These are phyloP conservation scores for Polia nebulosa DNA, from an alignment of 2,888 invertebrate genomes.

Conservation along the genomic window DNA sequence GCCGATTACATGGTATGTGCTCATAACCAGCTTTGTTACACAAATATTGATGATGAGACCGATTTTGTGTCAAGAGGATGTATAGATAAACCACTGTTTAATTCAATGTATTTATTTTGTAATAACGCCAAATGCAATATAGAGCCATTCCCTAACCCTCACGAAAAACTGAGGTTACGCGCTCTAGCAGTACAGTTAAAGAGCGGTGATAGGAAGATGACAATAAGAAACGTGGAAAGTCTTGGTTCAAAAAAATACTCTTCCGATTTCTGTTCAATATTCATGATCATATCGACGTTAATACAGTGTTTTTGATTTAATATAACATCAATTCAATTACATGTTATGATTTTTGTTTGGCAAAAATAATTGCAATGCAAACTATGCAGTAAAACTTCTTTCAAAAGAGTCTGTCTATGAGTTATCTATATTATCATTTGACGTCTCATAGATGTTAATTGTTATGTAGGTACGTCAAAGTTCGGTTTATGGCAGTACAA, in stretches of 20 bases:
- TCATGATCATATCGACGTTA: conserved; percentile 4
- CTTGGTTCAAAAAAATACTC: conserved; percentile 8
- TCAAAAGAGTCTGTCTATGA: conserved; percentile 19
- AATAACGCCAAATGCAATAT: conserved; percentile 74
- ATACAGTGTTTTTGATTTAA: conserved; percentile 19
- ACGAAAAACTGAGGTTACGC: conserved; percentile 14
- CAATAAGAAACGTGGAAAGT: neutral
- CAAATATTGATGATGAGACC: conserved; percentile 74
- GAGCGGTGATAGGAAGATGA: neutral
- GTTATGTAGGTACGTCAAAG: conserved; percentile 13
- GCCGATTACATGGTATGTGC: conserved; percentile 76
- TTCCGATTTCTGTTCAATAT: neutral
- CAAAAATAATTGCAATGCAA: neutral
- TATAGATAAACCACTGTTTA: conserved; percentile 73
- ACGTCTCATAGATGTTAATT: conserved; percentile 8
- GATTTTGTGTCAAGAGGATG: conserved; percentile 80
- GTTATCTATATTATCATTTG: conserved; percentile 12
- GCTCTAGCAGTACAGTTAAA: conserved; percentile 20
- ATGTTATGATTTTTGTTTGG: neutral
- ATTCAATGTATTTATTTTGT: conserved; percentile 78
- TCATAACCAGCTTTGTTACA: conserved; percentile 77
- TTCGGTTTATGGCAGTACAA: conserved; percentile 37
- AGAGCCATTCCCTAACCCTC: conserved; percentile 53
- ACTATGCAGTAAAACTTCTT: neutral
- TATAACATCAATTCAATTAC: neutral